phyloP scores from a whole-genome alignment of 1,140 invertebrate genomes.

The Hermetia illucens region DNA sequence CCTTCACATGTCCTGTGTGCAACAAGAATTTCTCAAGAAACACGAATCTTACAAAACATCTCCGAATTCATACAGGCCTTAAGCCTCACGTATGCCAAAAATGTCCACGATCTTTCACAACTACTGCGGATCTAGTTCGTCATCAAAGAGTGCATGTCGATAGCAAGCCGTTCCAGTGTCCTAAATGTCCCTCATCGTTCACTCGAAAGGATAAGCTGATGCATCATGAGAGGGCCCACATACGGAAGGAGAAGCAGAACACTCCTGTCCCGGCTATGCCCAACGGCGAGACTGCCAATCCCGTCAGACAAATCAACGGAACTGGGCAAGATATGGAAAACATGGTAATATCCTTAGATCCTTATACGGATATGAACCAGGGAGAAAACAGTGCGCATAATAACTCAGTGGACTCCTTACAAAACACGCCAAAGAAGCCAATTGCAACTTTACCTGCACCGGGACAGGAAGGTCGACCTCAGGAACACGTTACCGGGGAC shows the following conservation, averaged over 20 bases:
- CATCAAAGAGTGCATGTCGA: constrained; percentile 57
- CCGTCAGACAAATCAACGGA: constrained; percentile 24
- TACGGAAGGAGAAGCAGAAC: constrained; percentile 12
- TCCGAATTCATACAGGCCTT: constrained; percentile 54
- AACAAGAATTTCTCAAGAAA: constrained; percentile 54
- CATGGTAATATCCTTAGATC: constrained; percentile 1
- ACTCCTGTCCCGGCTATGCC: constrained; percentile 14
- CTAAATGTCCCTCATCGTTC: constrained; percentile 50
- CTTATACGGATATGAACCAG: neutral
- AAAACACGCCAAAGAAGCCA: constrained; percentile 20
- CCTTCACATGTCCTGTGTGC: constrained; percentile 50
- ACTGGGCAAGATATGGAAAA: neutral
- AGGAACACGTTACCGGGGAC: constrained; percentile 3
- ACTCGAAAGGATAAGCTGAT: constrained; percentile 43
- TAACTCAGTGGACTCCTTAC: constrained; percentile 3
- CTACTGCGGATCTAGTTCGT: constrained; percentile 48
- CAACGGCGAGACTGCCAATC: constrained; percentile 4
- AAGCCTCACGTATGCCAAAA: constrained; percentile 54
- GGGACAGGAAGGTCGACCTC: neutral
- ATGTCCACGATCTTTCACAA: constrained; percentile 58
- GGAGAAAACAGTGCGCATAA: neutral
- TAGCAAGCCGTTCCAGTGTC: constrained; percentile 51
- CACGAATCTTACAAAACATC: constrained; percentile 74
- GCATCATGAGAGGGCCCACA: constrained; percentile 42
- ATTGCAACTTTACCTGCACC: neutral